Base-by-base conservation (phyloP, 23 tunicate genomes). In the Halocynthia roretzi region DNA sequence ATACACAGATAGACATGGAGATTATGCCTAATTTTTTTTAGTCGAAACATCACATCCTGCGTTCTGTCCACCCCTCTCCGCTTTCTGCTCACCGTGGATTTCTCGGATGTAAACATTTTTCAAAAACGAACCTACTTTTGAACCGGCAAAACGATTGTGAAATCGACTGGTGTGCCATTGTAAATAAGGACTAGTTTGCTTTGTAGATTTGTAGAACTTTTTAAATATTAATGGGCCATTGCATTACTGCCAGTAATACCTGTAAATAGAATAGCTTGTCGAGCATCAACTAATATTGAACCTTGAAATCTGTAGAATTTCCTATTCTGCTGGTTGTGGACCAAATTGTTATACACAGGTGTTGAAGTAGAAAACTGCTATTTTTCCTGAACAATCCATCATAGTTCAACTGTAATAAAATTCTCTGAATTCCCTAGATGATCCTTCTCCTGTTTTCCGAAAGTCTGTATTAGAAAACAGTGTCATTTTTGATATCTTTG, bases 41-140 rank as follows among this genome's bases (percentile, higher is more conserved):
- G 98, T 82, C 82, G 54, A 54, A 58, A 0, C 98, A 92, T 61
- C 87, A 68, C 14, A 87, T 92, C 14, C 61, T 92, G 5, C 72
- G 72, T 68, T 63, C 78, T 8, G 92, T 83, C 54, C 98, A 92
- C 50, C 98, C 98, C 7, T 88, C 95, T 14, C 98, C 97, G 56
- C 71, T 85, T 51, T 86, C 98, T 12, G 94, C 96, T 19, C 67
- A 96, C 68, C 74, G 89, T n/a, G 99, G 99, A 61, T 96, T 85
- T 52, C 86, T 96, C 58, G 99, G 96, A 11, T 96, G 99, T 80
- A 68, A 80, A 62, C 99, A 96, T 75, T 96, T 96, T 52, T 85
- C 96, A 5, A 79, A 90, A 85, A 93, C 95, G 7, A 95, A 95
- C 55, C 67, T 77, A 66, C 78, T 85, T 56, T 63, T 95, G 54